Base-by-base conservation (phyloP, 2,113 vertebrate genomes). In the Phocoena phocoena region DNA sequence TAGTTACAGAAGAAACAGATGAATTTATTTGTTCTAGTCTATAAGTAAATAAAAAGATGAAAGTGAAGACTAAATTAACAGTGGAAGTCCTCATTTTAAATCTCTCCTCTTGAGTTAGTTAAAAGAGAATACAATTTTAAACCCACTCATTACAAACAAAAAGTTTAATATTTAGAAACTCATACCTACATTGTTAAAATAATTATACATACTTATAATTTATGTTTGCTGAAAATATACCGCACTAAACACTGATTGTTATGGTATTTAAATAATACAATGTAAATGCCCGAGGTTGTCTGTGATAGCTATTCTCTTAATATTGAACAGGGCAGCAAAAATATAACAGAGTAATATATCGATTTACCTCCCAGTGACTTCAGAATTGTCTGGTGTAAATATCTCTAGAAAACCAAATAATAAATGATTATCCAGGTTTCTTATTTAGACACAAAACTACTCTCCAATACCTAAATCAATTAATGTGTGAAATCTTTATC, bases 201-300 rank as follows among this genome's bases (percentile, higher is more conserved):
- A 74, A 79, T 36, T 77, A 38, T 21, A 67, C 5, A 93, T 20
- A 58, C 31, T 71, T 84, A 47, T 70, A 91, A 91, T 76, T 79
- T 41, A 88, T 31, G 25, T 60, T 86, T 92, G 82, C 70, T 93
- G 71, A 76, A 96, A 81, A 63, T 65, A 86, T 25, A 47, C 67
- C n/a, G 60, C 88, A 58, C 25, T 33, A 33, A 58, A 80, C 12
- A 77, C 26, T 67, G 71, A 68, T 70, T 89, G 33, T 53, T 93
- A 63, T 3, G 18, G 20, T 44, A 63, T 41, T 84, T 90, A 97
- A 93, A 93, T 73, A 97, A 96, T 85, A 80, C n/a, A 90, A 82
- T 88, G 76, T 77, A 90, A 77, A 33, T 77, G 31, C 44, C n/a
- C 83, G 50, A 80, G 62, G 73, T 33, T 77, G 20, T 95, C 60